Percentiles rank a stretch among this genome's conserved stretches.
phyloP scores from a whole-genome alignment of 2,888 invertebrate species.

The Epinotia nisella region DNA sequence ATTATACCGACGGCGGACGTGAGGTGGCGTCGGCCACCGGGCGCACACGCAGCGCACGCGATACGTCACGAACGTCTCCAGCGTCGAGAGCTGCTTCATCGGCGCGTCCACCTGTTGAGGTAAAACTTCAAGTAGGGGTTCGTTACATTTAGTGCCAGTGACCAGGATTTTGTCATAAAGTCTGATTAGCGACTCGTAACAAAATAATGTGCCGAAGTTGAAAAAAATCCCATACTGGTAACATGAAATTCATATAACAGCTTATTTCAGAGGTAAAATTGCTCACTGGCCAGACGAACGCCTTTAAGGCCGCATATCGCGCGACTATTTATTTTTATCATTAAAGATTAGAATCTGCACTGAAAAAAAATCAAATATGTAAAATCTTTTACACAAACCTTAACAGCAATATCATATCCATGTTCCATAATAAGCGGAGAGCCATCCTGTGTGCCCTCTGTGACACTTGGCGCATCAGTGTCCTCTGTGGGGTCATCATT shows the following conservation, averaged over 20 bases:
- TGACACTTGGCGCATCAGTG: constrained; percentile 68
- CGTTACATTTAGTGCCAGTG: constrained; percentile 3
- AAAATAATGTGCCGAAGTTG: too few relatives aligned
- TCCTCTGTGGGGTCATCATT: constrained; percentile 73
- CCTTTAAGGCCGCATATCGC: too few relatives aligned
- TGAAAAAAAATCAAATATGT: too few relatives aligned
- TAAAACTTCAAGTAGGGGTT: background rate
- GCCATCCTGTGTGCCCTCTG: constrained; percentile 63
- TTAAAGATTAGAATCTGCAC: too few relatives aligned
- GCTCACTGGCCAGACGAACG: too few relatives aligned
- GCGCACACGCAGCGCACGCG: constrained; percentile 78
- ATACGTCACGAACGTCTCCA: constrained; percentile 78
- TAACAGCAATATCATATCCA: constrained; percentile 77
- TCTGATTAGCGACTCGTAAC: too few relatives aligned
- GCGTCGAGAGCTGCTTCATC: constrained; percentile 75
- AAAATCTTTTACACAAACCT: constrained; percentile 55
- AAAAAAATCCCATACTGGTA: too few relatives aligned
- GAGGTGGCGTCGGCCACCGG: constrained; percentile 69
- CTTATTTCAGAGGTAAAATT: too few relatives aligned
- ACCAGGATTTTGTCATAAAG: background rate
- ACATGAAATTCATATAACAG: too few relatives aligned
- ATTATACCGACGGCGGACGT: constrained; percentile 72
- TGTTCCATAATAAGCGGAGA: constrained; percentile 77
- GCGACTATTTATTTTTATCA: too few relatives aligned
- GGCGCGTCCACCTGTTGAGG: constrained; percentile 72